Conservation (phyloP, 2,888 invertebrate species). For the Ecdyonurus torrentis region DNA sequence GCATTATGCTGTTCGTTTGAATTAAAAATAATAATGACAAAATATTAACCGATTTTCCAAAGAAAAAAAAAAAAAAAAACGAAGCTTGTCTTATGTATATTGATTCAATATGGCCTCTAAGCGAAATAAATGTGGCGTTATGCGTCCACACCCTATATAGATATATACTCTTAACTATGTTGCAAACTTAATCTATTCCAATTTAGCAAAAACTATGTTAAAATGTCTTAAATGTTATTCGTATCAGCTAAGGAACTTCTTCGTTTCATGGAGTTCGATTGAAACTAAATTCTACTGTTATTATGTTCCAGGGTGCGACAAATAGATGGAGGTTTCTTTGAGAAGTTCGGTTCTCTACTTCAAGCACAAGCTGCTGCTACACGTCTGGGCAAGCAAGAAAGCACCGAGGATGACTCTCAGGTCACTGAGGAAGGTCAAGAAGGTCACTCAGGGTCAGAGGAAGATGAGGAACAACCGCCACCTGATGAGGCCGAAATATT, state of each 20-base stretch:
- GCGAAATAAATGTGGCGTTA: too few relatives aligned
- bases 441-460: slow-evolving; percentile 46
- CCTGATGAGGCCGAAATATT: slow-evolving; percentile 35
- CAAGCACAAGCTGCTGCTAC: slow-evolving; percentile 16
- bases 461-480: slow-evolving; percentile 26
- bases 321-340: slow-evolving; percentile 69
- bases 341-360: slow-evolving; percentile 59
- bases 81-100: too few relatives aligned
- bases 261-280: neutral
- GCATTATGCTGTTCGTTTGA: too few relatives aligned
- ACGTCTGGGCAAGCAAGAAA: neutral
- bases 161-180: too few relatives aligned
- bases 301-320: slow-evolving; percentile 51
- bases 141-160: too few relatives aligned
- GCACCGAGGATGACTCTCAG: neutral
- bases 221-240: too few relatives aligned
- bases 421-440: slow-evolving; percentile 8
- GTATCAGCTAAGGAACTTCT: too few relatives aligned
- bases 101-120: neutral
- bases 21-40: too few relatives aligned
- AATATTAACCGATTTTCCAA: too few relatives aligned
- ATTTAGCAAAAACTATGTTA: too few relatives aligned
- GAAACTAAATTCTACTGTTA: neutral
- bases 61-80: too few relatives aligned
- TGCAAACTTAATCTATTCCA: too few relatives aligned